Percentiles rank a stretch among this genome's conserved stretches.
Evolutionary conservation across 2,113 vertebrate species (phyloP).

Genomic region (Eurypyga helias): DNA sequence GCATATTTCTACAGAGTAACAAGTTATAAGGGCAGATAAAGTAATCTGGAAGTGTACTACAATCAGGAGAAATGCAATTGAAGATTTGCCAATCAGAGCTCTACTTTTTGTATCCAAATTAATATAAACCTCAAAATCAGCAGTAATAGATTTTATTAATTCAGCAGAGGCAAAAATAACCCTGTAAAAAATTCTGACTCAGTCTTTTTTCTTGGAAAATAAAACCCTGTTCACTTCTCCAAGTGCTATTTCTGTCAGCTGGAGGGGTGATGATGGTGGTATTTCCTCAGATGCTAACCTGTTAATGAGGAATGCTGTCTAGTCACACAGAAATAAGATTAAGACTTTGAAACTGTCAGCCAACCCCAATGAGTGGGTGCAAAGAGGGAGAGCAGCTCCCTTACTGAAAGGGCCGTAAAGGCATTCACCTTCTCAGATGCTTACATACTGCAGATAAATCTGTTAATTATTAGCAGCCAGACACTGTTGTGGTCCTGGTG

Average conservation of each 20-base stretch:
- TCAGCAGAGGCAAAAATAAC: not conserved
- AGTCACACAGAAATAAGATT: not conserved
- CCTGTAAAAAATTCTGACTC: not conserved
- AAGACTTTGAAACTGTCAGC: not conserved
- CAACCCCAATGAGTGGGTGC: not conserved
- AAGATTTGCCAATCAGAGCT: not conserved
- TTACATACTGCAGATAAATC: not conserved
- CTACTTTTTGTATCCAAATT: not conserved
- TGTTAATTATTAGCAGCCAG: not conserved
- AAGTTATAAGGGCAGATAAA: not conserved
- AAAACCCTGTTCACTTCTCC: not conserved
- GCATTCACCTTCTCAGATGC: not conserved
- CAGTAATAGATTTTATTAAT: not conserved
- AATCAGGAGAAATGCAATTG: not conserved
- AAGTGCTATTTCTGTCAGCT: not conserved
- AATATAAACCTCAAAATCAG: not conserved
- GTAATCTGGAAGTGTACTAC: not conserved
- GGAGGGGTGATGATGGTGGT: not conserved
- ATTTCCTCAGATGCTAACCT: not conserved
- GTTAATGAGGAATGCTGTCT: not conserved
- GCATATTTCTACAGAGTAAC: constrained; percentile 1
- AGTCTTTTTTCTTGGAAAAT: not conserved
- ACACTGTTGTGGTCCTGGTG: no score
- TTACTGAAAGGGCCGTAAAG: not conserved
- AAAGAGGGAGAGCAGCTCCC: not conserved